These are phyloP conservation scores for Anaspis maculata DNA, from an alignment of 2,888 invertebrate genomes.

Conservation along the genomic window DNA sequence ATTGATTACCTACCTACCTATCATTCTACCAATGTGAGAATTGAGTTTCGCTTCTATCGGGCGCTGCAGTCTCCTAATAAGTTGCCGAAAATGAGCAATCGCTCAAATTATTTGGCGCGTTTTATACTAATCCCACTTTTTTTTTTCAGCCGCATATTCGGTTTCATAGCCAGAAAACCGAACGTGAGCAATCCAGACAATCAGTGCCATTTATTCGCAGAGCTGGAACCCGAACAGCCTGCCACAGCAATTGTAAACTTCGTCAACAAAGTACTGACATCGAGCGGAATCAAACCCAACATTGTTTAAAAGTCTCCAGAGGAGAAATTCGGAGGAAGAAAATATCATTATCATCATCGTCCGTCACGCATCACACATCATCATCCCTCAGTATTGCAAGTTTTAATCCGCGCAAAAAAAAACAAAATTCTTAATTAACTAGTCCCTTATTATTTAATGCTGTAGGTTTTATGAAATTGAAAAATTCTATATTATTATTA, in stretches of 20 bases:
- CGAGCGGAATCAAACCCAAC: constrained; percentile 47
- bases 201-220: constrained; percentile 96
- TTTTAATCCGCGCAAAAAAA: constrained; percentile 2
- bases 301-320: constrained; percentile 41
- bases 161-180: constrained; percentile 87
- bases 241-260: constrained; percentile 90
- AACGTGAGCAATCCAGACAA: constrained; percentile 76
- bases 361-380: constrained; percentile 1
- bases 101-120: no score
- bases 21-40: no score
- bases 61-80: no score
- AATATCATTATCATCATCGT: neutral
- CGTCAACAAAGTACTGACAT: constrained; percentile 69
- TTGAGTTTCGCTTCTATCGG: no score
- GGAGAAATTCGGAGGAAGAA: constrained; percentile 5
- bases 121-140: no score
- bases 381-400: neutral
- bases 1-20: no score
- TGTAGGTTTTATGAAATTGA: no score
- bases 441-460: constrained; percentile 26
- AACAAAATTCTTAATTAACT: constrained; percentile 26
- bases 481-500: constrained; percentile 6
- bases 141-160: constrained; percentile 73
- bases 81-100: no score
- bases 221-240: constrained; percentile 88